Base-by-base conservation (phyloP, 2,888 invertebrate species). In the Agonopterix arenella region DNA sequence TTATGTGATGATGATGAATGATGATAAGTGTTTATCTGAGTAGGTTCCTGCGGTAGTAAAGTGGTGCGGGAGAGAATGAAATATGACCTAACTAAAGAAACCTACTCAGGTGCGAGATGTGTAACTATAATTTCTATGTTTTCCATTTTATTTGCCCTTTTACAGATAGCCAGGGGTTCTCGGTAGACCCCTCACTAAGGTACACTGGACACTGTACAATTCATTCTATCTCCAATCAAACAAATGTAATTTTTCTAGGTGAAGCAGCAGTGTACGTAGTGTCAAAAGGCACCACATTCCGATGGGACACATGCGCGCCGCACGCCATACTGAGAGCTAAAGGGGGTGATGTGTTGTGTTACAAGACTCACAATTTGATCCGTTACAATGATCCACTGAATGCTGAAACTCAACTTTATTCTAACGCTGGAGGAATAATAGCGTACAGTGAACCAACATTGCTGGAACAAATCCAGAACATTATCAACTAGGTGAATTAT, bases 281-380 rank as follows among this genome's bases (percentile, higher is more conserved):
- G 0, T 93, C 94, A 47, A 95, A 94, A 73, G 91, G 91, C 18
- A 94, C 96, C 2, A 97, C 97, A 9, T 98, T 92, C 70, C 92
- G 93, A 52, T 98, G 98, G 98, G 98, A 98, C 69, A 95, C 96
- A 1, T 98, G 98, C 78, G 97, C 93, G 1, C 96, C 97, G 0
- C 97, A 98, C 67, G 95, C 96, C 0, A 92, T 98, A 50, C 78
- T 98, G 2, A 89, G 89, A 55, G 91, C 96, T 0, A 78, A 93
- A n/a, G 95, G 95, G n/a, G 98, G 98, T 1, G 93, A 95, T 60
- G 75, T 94, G 5, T 54, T 86, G 1, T 64, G 66, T 51, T 84
- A 66, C 53, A 58, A 62, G 4, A 64, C 68, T 16, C 57, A 60
- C 13, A 48, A 51, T 45, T 73, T 80, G n/a, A 58, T 89, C 8